These are phyloP conservation scores for Taenioides sp. DNA, from an alignment of 2,797 vertebrate species.

Conservation along the genomic window DNA sequence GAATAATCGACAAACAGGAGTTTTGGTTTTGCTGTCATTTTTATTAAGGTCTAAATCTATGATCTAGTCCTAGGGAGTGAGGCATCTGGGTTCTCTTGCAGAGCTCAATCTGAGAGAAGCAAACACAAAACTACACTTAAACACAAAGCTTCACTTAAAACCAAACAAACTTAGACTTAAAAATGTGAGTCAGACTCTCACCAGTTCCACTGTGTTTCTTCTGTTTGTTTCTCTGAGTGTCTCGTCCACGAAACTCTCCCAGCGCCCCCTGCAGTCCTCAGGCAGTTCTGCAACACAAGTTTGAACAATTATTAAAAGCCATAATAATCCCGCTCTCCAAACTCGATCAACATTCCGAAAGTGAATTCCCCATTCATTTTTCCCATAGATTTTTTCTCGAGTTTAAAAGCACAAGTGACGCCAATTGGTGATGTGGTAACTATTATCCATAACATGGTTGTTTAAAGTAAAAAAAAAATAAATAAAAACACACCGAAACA, in stretches of 20 bases:
- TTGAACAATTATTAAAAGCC: background rate
- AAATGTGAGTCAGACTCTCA: conserved; percentile 59
- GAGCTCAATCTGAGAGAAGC: background rate
- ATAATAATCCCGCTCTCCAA: background rate
- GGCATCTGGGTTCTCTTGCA: background rate
- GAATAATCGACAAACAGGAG: background rate
- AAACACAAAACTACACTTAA: background rate
- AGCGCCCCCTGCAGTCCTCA: conserved; percentile 92
- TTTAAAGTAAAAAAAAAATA: too few species aligned
- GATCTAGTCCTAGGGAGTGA: background rate
- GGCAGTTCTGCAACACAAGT: conserved; percentile 82
- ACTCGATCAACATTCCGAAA: too few species aligned
- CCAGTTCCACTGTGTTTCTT: conserved; percentile 94
- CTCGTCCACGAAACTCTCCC: conserved; percentile 96
- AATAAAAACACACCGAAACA: too few species aligned
- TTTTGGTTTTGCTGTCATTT: background rate
- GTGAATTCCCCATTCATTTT: too few species aligned
- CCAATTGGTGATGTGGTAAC: too few species aligned
- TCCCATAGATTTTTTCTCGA: too few species aligned
- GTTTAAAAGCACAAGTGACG: too few species aligned
- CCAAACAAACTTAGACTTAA: background rate
- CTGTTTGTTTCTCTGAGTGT: conserved; percentile 92
- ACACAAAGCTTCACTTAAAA: background rate
- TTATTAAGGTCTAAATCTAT: background rate
- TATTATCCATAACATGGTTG: too few species aligned